Evolutionary conservation across 2,113 vertebrate genomes (phyloP).

Genomic region (Ictalurus punctatus): DNA sequence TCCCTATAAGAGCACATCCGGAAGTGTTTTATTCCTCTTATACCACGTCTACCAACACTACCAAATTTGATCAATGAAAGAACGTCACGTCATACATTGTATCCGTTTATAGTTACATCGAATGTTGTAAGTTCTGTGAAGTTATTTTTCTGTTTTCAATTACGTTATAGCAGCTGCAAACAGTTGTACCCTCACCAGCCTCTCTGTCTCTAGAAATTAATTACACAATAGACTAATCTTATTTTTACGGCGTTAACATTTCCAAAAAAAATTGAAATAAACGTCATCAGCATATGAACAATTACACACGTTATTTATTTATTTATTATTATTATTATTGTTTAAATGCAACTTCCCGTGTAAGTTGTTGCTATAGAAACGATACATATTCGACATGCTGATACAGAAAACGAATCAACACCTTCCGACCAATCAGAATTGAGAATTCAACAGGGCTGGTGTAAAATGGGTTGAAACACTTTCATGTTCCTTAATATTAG

Average conservation of each 20-base stretch:
- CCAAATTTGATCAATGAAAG: not conserved
- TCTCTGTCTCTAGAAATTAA: not conserved
- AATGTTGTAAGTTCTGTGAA: not conserved
- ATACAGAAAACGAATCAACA: not conserved
- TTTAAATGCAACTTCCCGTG: too few relatives aligned
- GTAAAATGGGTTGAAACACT: not conserved
- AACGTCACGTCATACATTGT: not conserved
- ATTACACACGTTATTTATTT: too few relatives aligned
- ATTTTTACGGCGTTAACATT: too few relatives aligned
- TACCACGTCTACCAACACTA: too few relatives aligned
- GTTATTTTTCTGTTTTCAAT: not conserved
- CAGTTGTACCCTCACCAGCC: not conserved
- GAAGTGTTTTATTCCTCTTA: too few relatives aligned
- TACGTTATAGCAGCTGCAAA: not conserved
- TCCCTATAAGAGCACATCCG: too few relatives aligned
- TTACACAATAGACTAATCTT: not conserved
- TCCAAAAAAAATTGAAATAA: too few relatives aligned
- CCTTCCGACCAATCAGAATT: not conserved
- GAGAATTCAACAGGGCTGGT: not conserved
- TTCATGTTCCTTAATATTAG: not conserved
- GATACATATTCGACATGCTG: too few relatives aligned
- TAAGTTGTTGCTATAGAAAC: too few relatives aligned
- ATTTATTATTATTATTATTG: too few relatives aligned
- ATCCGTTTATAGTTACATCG: not conserved
- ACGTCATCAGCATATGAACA: not conserved